These are phyloP conservation scores for Noctua fimbriata DNA, from an alignment of 2,888 invertebrate genomes.

Conservation along the genomic window DNA sequence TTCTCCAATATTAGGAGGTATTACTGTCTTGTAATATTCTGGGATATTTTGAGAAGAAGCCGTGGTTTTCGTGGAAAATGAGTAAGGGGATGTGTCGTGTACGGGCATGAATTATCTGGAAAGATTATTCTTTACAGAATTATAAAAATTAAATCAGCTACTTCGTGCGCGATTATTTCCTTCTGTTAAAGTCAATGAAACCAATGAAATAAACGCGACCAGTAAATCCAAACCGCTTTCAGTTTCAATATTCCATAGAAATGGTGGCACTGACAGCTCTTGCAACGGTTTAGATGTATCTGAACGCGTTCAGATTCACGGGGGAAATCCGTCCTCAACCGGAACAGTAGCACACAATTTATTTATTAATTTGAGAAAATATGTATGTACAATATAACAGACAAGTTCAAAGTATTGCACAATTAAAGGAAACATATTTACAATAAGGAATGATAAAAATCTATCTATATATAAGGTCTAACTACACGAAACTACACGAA, in stretches of 20 bases:
- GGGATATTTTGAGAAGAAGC: neutral
- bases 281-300: neutral
- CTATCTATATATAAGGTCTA: too few species aligned
- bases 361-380: too few species aligned
- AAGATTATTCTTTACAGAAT: neutral
- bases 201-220: neutral
- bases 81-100: neutral
- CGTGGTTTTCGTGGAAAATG: neutral
- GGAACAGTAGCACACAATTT: neutral
- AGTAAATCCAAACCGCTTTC: neutral
- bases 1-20: slow-evolving; percentile 5
- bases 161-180: neutral
- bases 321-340: neutral
- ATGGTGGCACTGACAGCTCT: neutral
- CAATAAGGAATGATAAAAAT: too few species aligned
- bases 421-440: too few species aligned
- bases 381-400: too few species aligned
- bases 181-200: neutral
- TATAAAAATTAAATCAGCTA: neutral
- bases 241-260: neutral
- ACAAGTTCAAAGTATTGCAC: too few species aligned
- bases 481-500: too few species aligned
- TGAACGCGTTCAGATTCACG: neutral
- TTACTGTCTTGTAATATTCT: neutral
- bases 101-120: neutral